phyloP scores from a whole-genome alignment of 2,797 vertebrate species.

The Erpetoichthys calabaricus region DNA sequence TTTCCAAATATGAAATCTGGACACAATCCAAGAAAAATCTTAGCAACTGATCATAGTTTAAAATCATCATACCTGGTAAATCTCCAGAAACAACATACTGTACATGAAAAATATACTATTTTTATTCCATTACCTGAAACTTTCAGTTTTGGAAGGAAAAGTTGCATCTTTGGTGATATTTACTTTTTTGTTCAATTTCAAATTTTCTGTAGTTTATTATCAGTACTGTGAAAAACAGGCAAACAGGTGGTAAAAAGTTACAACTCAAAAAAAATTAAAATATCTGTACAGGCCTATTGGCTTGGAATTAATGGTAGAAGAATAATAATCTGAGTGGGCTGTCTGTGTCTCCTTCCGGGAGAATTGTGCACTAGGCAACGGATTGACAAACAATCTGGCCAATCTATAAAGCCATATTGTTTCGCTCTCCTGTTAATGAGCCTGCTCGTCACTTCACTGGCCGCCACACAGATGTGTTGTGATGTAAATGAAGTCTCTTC shows the following conservation, averaged over 20 bases:
- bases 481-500: conserved; percentile 76
- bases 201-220: no score
- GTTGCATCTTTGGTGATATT: no score
- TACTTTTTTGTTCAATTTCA: no score
- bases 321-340: background rate
- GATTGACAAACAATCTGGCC: conserved; percentile 5
- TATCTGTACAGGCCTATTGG: conserved; percentile 14
- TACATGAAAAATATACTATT: no score
- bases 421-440: conserved; percentile 56
- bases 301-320: background rate
- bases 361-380: background rate
- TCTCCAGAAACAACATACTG: no score
- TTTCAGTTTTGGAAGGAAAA: no score
- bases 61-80: no score
- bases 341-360: conserved; percentile 3
- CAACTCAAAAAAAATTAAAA: conserved; percentile 10
- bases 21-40: no score
- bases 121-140: no score
- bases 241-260: background rate
- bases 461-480: conserved; percentile 66
- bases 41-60: no score
- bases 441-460: conserved; percentile 48
- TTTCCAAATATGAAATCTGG: no score
- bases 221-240: background rate
- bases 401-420: conserved; percentile 45